Evolutionary conservation across 2,888 invertebrate species (phyloP).

Genomic region (Chymomyza procnemis): DNA sequence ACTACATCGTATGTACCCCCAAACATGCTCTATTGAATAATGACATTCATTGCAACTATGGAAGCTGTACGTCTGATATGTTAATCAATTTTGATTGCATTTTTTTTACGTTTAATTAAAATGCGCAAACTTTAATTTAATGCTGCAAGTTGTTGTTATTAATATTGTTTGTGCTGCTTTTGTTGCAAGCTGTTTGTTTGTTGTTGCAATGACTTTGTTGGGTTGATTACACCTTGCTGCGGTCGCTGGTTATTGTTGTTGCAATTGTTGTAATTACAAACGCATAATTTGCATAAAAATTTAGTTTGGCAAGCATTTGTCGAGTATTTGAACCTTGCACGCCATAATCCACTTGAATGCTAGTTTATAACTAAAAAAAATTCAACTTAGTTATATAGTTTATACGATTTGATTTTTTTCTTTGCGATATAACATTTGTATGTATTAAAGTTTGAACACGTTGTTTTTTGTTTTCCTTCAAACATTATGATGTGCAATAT

Average conservation of each 20-base stretch:
- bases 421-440: background rate
- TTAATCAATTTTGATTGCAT: conserved; percentile 63
- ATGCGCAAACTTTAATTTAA: conserved; percentile 51
- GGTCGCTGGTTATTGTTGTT: conserved; percentile 14
- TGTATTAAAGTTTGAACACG: background rate
- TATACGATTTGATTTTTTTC: conserved; percentile 4
- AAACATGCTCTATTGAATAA: background rate
- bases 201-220: conserved; percentile 18
- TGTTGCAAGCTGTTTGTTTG: conserved; percentile 13
- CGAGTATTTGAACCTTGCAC: conserved; percentile 34
- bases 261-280: conserved; percentile 50
- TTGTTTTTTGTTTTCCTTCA: background rate
- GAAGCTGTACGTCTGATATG: conserved; percentile 48
- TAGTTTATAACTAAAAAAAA: conserved; percentile 1
- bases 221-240: conserved; percentile 31
- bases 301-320: conserved; percentile 42
- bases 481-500: background rate
- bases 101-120: conserved; percentile 54
- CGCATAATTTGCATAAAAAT: conserved; percentile 60
- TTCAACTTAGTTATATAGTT: conserved; percentile 7
- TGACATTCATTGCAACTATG: background rate
- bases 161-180: background rate
- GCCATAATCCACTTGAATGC: conserved; percentile 9
- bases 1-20: background rate
- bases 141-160: conserved; percentile 7